phyloP scores from a whole-genome alignment of 2,888 invertebrate genomes.

The Meandrusa payeni region DNA sequence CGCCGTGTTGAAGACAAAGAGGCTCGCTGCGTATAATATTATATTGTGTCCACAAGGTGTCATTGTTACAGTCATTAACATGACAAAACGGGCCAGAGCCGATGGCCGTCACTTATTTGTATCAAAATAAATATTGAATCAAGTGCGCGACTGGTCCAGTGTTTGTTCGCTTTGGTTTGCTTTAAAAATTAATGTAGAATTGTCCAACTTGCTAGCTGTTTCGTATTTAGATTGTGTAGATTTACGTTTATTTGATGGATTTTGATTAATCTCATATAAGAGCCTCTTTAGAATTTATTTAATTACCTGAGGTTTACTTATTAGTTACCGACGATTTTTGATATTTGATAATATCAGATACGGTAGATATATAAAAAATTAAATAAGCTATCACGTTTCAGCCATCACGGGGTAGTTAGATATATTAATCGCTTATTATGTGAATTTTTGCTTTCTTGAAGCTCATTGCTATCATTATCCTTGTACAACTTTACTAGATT shows the following conservation, averaged over 20 bases:
- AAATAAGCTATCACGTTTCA: too few species aligned
- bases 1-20: slow-evolving; percentile 43
- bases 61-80: slow-evolving; percentile 63
- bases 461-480: too few species aligned
- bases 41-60: slow-evolving; percentile 59
- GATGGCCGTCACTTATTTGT: slow-evolving; percentile 73
- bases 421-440: too few species aligned
- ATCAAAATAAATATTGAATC: slow-evolving; percentile 75
- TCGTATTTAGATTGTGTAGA: slow-evolving; percentile 47
- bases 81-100: slow-evolving; percentile 64
- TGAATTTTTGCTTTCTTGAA: too few species aligned
- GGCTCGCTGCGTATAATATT: slow-evolving; percentile 35
- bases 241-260: slow-evolving; percentile 37
- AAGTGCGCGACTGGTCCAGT: slow-evolving; percentile 73
- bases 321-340: too few species aligned
- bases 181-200: slow-evolving; percentile 73
- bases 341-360: too few species aligned
- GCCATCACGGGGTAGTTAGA: too few species aligned
- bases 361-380: too few species aligned
- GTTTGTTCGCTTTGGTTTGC: slow-evolving; percentile 61
- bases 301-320: too few species aligned
- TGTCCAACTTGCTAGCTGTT: slow-evolving; percentile 54
- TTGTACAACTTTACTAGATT: too few species aligned
- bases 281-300: too few species aligned
- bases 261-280: too few species aligned